phyloP scores from a whole-genome alignment of 2,888 invertebrate species.

The Vannuccia rotundouncinata region DNA sequence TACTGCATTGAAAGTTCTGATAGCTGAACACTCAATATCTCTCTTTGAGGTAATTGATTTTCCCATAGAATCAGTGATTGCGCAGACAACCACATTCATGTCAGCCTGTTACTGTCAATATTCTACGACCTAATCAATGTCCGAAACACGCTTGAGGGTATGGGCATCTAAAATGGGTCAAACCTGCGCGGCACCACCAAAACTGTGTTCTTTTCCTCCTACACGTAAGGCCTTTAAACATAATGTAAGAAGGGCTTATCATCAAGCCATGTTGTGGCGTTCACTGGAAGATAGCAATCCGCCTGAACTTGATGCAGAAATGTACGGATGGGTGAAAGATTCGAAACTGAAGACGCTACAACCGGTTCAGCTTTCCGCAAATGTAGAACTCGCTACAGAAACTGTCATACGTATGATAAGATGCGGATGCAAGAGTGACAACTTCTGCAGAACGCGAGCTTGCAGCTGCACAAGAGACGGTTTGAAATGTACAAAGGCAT shows the following conservation, averaged over 20 bases:
- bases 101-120: background rate
- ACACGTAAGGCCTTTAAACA: background rate
- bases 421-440: no score
- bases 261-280: background rate
- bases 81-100: background rate
- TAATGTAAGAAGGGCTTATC: background rate
- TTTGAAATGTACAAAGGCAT: no score
- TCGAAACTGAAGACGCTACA: background rate
- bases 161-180: slow-evolving; percentile 11
- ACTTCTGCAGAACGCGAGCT: no score
- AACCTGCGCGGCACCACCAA: background rate
- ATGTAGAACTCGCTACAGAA: background rate
- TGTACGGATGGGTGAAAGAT: background rate
- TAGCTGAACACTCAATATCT: background rate
- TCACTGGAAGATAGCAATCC: background rate
- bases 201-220: slow-evolving; percentile 1
- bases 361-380: background rate
- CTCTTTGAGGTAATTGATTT: background rate
- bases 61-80: no score
- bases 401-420: no score
- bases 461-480: no score
- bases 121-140: background rate
- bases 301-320: background rate
- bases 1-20: slow-evolving; percentile 13
- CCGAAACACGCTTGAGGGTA: slow-evolving; percentile 2